These are phyloP conservation scores for Cancer borealis DNA, from an alignment of 2,888 invertebrate genomes.

Conservation along the genomic window DNA sequence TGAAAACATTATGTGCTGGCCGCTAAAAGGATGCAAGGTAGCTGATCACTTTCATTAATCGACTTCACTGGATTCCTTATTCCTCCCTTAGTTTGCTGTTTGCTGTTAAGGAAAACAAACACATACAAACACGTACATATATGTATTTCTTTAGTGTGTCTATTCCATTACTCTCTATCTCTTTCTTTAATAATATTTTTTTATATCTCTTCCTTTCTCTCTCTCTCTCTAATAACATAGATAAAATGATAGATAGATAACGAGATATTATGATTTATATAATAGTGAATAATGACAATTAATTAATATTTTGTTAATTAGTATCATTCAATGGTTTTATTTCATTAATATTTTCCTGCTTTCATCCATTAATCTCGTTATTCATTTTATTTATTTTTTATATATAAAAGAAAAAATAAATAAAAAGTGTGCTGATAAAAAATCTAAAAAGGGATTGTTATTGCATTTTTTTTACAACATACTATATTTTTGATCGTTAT, in stretches of 20 bases:
- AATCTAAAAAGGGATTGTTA: neutral
- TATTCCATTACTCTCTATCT: too few relatives aligned
- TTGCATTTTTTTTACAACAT: neutral
- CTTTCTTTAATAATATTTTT: too few relatives aligned
- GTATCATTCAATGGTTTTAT: neutral
- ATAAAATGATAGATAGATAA: neutral
- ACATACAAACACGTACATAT: neutral
- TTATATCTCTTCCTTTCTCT: too few relatives aligned
- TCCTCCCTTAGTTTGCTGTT: neutral
- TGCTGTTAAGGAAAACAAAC: neutral
- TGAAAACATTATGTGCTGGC: neutral
- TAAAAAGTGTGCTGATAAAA: neutral
- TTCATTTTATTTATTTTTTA: neutral
- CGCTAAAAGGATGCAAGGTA: neutral
- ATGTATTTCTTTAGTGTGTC: too few relatives aligned
- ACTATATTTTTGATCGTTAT: neutral
- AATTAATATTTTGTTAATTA: neutral
- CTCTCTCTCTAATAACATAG: too few relatives aligned
- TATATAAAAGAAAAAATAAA: neutral
- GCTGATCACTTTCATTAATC: neutral
- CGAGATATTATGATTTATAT: neutral
- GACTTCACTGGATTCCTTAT: neutral
- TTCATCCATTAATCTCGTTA: neutral
- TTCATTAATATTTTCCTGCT: neutral
- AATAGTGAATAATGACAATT: neutral